A percentile compares a stretch with the other conserved stretches of the same genome.
Conservation (phyloP, 2,113 vertebrate species). For the Phoxinus phoxinus region DNA sequence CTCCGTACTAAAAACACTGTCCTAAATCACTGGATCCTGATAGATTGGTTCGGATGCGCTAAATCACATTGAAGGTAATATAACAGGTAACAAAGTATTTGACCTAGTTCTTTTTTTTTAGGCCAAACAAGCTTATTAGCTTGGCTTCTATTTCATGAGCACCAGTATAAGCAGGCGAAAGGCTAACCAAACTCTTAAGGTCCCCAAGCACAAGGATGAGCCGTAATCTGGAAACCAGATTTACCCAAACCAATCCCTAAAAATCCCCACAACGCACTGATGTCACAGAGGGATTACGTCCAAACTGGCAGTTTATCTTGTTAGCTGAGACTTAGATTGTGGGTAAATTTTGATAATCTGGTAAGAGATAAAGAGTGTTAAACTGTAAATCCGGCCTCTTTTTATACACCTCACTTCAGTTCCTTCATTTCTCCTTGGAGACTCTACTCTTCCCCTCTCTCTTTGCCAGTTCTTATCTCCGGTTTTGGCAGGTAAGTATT, state of each 20-base stretch:
- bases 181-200: conserved; percentile 36
- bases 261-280: conserved; percentile 50
- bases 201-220: conserved; percentile 47
- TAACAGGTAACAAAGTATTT: neutral
- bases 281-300: conserved; percentile 44
- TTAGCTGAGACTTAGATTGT: conserved; percentile 44
- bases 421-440: neutral
- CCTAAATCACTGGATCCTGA: neutral
- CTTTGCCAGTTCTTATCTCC: conserved; percentile 7
- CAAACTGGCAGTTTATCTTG: conserved; percentile 46
- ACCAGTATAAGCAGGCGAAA: neutral
- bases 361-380: conserved; percentile 40
- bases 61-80: neutral
- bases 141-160: conserved; percentile 1
- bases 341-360: conserved; percentile 48
- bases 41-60: no score
- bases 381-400: conserved; percentile 22
- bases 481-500: conserved; percentile 30
- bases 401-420: conserved; percentile 30
- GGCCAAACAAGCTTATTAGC: neutral
- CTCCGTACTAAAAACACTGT: neutral
- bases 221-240: conserved; percentile 59
- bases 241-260: conserved; percentile 43
- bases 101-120: neutral
- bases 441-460: neutral